Conservation (phyloP, 2,888 invertebrate species). For the Pristionchus japonicus region DNA sequence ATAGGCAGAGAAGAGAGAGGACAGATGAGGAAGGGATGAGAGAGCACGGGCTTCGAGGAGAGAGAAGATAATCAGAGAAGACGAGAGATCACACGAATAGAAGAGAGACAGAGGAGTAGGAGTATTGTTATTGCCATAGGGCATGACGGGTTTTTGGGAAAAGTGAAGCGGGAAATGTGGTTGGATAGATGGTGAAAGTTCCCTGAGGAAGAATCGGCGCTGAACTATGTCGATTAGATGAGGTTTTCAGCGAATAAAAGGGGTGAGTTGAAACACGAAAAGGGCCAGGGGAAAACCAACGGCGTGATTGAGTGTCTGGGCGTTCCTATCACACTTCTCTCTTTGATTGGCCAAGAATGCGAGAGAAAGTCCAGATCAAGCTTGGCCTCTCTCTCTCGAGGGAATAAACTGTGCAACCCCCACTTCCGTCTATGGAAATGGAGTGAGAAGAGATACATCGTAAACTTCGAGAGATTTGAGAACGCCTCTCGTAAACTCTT, state of each 20-base stretch:
- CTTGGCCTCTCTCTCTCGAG: neutral
- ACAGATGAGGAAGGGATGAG: neutral
- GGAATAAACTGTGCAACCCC: neutral
- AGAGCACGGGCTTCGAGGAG: neutral
- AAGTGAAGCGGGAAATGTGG: slow-evolving; percentile 9
- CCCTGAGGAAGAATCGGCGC: neutral
- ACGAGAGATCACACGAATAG: neutral
- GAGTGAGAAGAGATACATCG: neutral
- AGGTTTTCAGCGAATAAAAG: neutral
- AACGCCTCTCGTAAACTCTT: neutral
- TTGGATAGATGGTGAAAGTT: slow-evolving; percentile 8
- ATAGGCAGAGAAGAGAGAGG: neutral
- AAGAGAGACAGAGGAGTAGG: neutral
- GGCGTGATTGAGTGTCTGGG: neutral
- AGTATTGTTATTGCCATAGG: slow-evolving; percentile 31
- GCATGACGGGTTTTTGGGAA: slow-evolving; percentile 33
- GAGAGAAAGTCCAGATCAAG: slow-evolving; percentile 14
- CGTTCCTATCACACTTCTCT: neutral
- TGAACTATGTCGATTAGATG: neutral
- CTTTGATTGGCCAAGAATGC: neutral
- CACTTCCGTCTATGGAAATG: neutral
- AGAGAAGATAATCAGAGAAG: neutral
- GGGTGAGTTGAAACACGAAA: neutral
- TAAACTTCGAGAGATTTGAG: slow-evolving; percentile 1
- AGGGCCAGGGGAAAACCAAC: neutral